Evolutionary conservation across 2,113 vertebrate genomes (phyloP), one percentile per base, ranked within the genome.

Genomic region (Sardina pilchardus): DNA sequence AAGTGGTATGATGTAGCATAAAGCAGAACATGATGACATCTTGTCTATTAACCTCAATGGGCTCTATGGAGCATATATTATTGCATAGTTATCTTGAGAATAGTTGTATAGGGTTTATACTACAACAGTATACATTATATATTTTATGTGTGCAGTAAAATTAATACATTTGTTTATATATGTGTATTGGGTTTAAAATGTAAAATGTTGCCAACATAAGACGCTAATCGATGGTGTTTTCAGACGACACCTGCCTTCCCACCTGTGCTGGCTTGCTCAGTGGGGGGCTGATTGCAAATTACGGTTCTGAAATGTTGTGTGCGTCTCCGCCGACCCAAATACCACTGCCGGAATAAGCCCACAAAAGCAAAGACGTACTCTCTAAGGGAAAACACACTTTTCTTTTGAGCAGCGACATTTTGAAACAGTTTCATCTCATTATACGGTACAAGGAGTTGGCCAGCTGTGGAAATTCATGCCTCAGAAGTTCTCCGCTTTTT

Each of bases 321-420:
- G 80, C 47, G 34, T 59, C 81, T 86, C 19, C 81, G 12, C 59
- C 39, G 71, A 78, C 71, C 71, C 30, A 78, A 78, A 78, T 78
- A 78, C 17, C 30, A 34, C 14, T 39, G n/a, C 71, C 71, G 12
- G 71, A 36, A 78, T 34, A 78, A 78, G 71, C 71, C 26, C 71
- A 36, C 34, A 16, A 63, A 63, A 63, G 26, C 59, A 26, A 9
- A 30, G 16, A 34, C 4, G 3, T 5, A 30, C 63, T 71, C 63
- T 71, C n/a, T 17, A 34, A 34, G 63, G 26, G 26, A 71, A 71
- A 71, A 30, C n/a, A 67, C n/a, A 12, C 10, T 36, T 36, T 75
- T 75, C 14, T 36, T 67, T 19, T 21, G 19, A 17, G 19, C 39
- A 59, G 6, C 53, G 39, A 39, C 30, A 78, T 78, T 78, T 78